These are phyloP conservation scores for Brachionus rubens DNA, from an alignment of 1,140 invertebrate species.

Conservation along the genomic window DNA sequence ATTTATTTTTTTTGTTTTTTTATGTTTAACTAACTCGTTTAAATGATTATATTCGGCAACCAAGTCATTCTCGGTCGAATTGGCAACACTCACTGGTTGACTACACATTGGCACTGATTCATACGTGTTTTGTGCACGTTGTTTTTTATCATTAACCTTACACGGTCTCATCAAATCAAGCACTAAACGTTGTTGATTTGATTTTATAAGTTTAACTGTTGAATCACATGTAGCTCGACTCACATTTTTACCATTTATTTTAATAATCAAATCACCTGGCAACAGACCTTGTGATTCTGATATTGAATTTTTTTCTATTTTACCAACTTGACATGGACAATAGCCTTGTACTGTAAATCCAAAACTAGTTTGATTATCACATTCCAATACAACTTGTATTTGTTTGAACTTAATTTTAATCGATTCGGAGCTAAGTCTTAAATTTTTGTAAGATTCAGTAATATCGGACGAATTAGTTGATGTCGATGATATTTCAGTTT, in stretches of 20 bases:
- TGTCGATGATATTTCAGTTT: neutral
- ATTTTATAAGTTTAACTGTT: conserved; percentile 24
- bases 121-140: neutral
- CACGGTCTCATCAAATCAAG: conserved; percentile 1
- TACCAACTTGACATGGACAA: conserved; percentile 31
- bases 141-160: neutral
- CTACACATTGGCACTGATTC: neutral
- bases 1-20: neutral
- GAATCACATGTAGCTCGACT: conserved; percentile 30
- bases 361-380: neutral
- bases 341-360: conserved; percentile 45
- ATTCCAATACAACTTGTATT: neutral
- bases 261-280: conserved; percentile 37
- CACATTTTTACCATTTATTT: conserved; percentile 44
- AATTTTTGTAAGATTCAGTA: too few relatives aligned
- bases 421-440: too few relatives aligned
- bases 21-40: neutral
- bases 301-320: neutral
- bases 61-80: conserved; percentile 29
- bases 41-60: conserved; percentile 30
- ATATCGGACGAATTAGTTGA: neutral
- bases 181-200: neutral
- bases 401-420: neutral
- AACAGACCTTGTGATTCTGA: neutral
- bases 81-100: neutral